Conservation (phyloP, 2,113 vertebrate genomes). For the Saguinus imperator region DNA sequence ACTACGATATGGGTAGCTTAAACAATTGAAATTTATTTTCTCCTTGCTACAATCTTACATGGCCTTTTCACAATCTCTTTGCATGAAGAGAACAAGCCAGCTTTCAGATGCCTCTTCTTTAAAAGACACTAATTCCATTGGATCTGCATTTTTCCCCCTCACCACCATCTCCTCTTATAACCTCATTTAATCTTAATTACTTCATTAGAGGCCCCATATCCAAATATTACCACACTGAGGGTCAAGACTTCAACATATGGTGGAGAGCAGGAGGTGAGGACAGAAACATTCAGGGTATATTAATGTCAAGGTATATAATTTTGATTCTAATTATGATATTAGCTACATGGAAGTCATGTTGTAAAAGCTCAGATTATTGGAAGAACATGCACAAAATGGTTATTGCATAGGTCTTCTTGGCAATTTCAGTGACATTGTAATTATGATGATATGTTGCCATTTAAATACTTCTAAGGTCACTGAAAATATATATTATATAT, state of each 20-base stretch:
- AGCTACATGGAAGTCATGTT: neutral
- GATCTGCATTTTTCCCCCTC: neutral
- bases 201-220: neutral
- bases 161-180: fast-evolving
- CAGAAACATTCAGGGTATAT: neutral
- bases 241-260: neutral
- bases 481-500: neutral
- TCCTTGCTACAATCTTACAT: neutral
- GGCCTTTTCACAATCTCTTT: neutral
- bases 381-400: neutral
- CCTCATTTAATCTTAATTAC: neutral
- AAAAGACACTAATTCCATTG: neutral
- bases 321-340: neutral
- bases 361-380: neutral
- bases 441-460: neutral
- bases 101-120: neutral
- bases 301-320: neutral
- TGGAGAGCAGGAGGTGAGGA: too few species aligned
- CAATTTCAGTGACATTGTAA: neutral
- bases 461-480: neutral
- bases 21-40: neutral
- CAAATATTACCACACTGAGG: neutral
- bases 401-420: neutral
- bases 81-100: neutral
- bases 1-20: neutral